phyloP scores from a whole-genome alignment of 2,888 invertebrate species.

The Erannis defoliaria region DNA sequence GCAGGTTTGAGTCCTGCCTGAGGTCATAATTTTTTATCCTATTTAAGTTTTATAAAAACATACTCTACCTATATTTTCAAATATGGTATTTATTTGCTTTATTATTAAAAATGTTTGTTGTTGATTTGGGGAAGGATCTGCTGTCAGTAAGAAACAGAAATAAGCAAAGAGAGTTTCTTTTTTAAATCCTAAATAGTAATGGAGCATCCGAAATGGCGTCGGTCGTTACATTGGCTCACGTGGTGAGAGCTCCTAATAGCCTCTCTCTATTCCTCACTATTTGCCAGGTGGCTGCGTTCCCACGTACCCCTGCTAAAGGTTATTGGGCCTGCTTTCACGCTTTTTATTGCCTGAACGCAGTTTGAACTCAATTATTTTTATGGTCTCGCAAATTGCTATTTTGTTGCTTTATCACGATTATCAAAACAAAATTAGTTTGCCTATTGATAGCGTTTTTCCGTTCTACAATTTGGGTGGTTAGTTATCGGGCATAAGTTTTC shows the following conservation, averaged over 20 bases:
- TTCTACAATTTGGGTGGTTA: slow-evolving; percentile 56
- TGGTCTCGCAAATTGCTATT: slow-evolving; percentile 84
- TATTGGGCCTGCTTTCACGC: slow-evolving; percentile 84
- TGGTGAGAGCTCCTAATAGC: slow-evolving; percentile 78
- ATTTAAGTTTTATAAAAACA: too few species aligned
- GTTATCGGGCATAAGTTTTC: slow-evolving; percentile 23
- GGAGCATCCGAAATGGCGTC: slow-evolving; percentile 68
- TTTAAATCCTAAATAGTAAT: slow-evolving; percentile 66
- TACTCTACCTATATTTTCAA: too few species aligned
- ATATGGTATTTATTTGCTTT: too few species aligned
- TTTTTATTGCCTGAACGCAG: slow-evolving; percentile 85
- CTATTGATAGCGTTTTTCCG: slow-evolving; percentile 72
- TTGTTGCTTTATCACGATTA: slow-evolving; percentile 86
- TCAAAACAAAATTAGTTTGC: slow-evolving; percentile 81
- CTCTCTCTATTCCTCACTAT: slow-evolving; percentile 78
- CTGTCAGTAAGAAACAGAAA: slow-evolving; percentile 18
- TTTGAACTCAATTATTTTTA: slow-evolving; percentile 87
- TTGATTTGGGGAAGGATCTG: neutral
- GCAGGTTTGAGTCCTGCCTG: too few species aligned
- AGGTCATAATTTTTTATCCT: too few species aligned
- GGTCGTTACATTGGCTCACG: slow-evolving; percentile 74
- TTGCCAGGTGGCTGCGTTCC: slow-evolving; percentile 76
- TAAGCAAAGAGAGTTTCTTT: slow-evolving; percentile 51
- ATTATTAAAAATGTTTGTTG: neutral
- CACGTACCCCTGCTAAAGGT: slow-evolving; percentile 81